Evolutionary conservation across 1,140 invertebrate genomes (phyloP).

Genomic region (Zaprionus inermis): DNA sequence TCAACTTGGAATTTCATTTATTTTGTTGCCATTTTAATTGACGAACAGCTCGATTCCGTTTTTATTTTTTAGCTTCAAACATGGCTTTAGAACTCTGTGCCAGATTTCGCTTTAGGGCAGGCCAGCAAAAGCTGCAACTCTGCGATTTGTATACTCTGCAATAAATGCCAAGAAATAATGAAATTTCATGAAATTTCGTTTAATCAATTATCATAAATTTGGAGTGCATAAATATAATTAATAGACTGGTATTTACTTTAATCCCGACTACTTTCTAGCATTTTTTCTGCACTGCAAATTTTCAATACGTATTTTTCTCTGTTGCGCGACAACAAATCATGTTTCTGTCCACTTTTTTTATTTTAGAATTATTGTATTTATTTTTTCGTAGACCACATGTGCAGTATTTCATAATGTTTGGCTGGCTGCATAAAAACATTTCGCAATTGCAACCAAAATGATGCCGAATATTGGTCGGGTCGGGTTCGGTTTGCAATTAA

Average conservation of each 20-base stretch:
- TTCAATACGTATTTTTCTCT: not conserved
- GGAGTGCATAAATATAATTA: constrained; percentile 1
- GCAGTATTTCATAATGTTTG: not conserved
- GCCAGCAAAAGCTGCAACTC: not conserved
- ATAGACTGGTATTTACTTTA: not conserved
- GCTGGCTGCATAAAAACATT: constrained; percentile 2
- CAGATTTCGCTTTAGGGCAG: too few relatives aligned
- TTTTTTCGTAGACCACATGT: not conserved
- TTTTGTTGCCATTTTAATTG: constrained; percentile 69
- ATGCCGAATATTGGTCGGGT: not conserved
- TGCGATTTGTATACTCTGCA: too few relatives aligned
- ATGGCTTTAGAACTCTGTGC: constrained; percentile 49
- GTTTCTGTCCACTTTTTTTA: not conserved
- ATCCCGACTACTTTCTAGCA: not conserved
- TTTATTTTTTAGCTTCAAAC: constrained; percentile 49
- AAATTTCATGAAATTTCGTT: not conserved
- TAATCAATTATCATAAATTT: not conserved
- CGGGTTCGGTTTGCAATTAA: not conserved
- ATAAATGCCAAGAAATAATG: not conserved
- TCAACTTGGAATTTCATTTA: constrained; percentile 58
- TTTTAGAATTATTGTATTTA: not conserved
- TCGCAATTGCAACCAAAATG: not conserved
- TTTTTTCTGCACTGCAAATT: not conserved
- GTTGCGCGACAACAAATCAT: too few relatives aligned
- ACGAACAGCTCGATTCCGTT: constrained; percentile 50